Conservation (phyloP, 2,113 vertebrate species). For the Ibidorhyncha struthersii region DNA sequence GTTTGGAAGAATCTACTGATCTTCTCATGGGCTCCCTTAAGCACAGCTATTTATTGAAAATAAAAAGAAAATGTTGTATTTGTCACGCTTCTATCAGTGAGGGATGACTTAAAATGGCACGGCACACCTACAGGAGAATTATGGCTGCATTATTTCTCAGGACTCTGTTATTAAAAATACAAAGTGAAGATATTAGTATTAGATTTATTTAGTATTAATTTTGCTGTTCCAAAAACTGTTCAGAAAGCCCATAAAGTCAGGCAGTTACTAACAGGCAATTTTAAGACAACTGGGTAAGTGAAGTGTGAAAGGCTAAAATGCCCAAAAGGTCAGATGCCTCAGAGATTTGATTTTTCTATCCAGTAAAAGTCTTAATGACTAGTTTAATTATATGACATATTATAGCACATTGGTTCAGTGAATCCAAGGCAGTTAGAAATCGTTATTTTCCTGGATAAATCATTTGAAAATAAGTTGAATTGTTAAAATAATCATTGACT, state of each 20-base stretch:
- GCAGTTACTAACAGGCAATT: slow-evolving; percentile 54
- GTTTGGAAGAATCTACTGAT: neutral
- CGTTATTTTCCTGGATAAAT: neutral
- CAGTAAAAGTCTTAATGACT: slow-evolving; percentile 34
- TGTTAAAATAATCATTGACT: slow-evolving; percentile 28
- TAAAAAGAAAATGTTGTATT: neutral
- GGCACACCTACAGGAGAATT: neutral
- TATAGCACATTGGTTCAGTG: neutral
- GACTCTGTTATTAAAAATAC: neutral
- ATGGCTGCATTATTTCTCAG: neutral
- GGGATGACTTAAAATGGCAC: neutral
- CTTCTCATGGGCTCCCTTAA: neutral
- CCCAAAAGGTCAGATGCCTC: slow-evolving; percentile 42
- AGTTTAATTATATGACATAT: slow-evolving; percentile 38
- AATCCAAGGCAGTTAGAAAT: neutral
- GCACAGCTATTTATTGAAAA: neutral
- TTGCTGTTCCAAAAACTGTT: neutral
- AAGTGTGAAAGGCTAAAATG: slow-evolving; percentile 61
- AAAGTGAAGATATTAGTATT: neutral
- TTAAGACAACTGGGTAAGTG: slow-evolving; percentile 40
- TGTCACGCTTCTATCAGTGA: neutral
- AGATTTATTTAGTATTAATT: slow-evolving; percentile 4
- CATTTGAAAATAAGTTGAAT: slow-evolving; percentile 12
- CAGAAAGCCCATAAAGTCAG: neutral
- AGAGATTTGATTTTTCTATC: slow-evolving; percentile 9